Percentiles rank a stretch among this genome's conserved stretches.
phyloP scores from a whole-genome alignment of 1,140 invertebrate species.

The Hyphantria cunea region DNA sequence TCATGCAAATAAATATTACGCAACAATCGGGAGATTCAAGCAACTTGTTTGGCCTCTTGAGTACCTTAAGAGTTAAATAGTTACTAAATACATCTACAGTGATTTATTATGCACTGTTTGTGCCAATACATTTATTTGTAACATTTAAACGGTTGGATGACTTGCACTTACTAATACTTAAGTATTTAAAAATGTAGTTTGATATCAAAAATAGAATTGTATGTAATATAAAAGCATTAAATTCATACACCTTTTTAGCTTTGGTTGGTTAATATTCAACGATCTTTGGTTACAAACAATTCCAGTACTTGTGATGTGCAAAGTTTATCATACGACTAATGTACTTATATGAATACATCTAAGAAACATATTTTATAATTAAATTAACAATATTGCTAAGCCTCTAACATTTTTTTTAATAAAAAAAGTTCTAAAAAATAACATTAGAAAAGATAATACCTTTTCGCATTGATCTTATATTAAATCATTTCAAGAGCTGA shows the following conservation, averaged over 20 bases:
- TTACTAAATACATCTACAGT: slow-evolving; percentile 42
- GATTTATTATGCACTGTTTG: slow-evolving; percentile 4
- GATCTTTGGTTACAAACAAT: slow-evolving; percentile 46
- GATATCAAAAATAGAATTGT: slow-evolving; percentile 39
- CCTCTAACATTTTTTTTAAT: slow-evolving; percentile 16
- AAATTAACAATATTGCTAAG: slow-evolving; percentile 25
- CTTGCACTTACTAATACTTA: slow-evolving; percentile 6
- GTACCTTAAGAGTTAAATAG: slow-evolving; percentile 60
- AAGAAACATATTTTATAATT: slow-evolving; percentile 19
- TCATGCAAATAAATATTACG: slow-evolving; percentile 76
- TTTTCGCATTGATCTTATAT: slow-evolving; percentile 2
- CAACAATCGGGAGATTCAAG: slow-evolving; percentile 75
- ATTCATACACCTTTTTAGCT: slow-evolving; percentile 31
- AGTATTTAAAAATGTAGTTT: slow-evolving; percentile 26
- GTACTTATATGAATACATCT: slow-evolving; percentile 18
- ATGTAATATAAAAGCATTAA: slow-evolving; percentile 21
- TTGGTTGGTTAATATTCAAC: slow-evolving; percentile 35
- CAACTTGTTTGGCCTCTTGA: slow-evolving; percentile 74
- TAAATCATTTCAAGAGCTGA: slow-evolving; percentile 16
- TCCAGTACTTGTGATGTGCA: slow-evolving; percentile 38
- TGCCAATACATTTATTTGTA: too few relatives aligned
- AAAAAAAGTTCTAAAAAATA: slow-evolving; percentile 21
- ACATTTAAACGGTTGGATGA: background rate
- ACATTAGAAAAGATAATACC: slow-evolving; percentile 27
- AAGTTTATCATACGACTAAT: slow-evolving; percentile 21